A percentile compares a stretch with the other conserved stretches of the same genome.
phyloP scores from a whole-genome alignment of 2,113 vertebrate genomes.

The Eurypyga helias region DNA sequence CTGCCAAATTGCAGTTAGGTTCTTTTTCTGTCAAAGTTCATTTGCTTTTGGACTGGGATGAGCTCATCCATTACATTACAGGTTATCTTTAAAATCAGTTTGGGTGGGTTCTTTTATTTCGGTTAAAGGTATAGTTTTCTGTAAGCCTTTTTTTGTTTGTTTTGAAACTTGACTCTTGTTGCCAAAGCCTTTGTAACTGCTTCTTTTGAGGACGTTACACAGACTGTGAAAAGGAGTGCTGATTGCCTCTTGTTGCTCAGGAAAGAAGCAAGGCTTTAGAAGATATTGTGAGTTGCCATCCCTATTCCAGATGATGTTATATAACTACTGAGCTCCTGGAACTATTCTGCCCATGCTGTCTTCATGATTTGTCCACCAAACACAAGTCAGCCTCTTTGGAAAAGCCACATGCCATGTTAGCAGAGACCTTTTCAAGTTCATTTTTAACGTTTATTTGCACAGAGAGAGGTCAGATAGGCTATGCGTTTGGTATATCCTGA shows the following conservation, averaged over 20 bases:
- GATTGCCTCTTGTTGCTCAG: neutral
- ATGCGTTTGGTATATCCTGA: neutral
- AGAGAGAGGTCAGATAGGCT: neutral
- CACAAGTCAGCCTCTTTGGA: neutral
- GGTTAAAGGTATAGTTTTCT: neutral
- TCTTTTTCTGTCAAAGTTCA: neutral
- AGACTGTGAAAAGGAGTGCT: neutral
- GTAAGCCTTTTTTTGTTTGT: neutral
- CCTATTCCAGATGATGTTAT: too few relatives aligned
- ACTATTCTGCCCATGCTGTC: accelerated
- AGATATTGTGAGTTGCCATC: neutral
- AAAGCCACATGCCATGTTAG: neutral
- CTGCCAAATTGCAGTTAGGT: neutral
- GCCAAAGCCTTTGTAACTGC: neutral
- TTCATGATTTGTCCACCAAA: neutral
- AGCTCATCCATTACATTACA: neutral
- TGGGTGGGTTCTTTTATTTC: neutral
- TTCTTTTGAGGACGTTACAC: neutral
- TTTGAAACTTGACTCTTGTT: neutral
- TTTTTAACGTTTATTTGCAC: neutral
- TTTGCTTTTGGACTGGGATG: neutral
- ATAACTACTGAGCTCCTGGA: neutral
- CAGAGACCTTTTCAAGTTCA: neutral
- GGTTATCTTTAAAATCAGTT: neutral
- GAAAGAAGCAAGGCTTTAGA: neutral